Percentiles rank a stretch among this genome's conserved stretches.
These are phyloP conservation scores for Apodemia zela DNA, from an alignment of 2,888 invertebrate genomes.

Conservation along the genomic window DNA sequence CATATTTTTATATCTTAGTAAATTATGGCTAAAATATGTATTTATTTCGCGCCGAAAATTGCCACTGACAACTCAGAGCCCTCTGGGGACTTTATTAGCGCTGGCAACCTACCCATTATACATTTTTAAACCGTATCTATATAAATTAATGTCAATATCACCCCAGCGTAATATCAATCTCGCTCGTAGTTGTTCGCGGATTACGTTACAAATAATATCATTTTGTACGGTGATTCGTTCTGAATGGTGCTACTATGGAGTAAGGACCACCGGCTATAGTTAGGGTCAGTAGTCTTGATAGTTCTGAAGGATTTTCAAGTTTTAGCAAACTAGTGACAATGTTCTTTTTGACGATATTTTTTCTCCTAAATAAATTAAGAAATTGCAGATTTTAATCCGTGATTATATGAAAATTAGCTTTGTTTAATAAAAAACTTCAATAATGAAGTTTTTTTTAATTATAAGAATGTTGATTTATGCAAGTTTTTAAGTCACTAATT, in stretches of 20 bases:
- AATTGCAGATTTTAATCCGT: too few species aligned
- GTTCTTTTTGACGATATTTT: too few species aligned
- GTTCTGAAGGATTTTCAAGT: conserved; percentile 28
- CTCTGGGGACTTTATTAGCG: conserved; percentile 74
- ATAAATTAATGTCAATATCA: conserved; percentile 79
- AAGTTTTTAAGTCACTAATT: too few species aligned
- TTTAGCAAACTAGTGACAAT: not conserved
- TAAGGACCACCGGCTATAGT: conserved; percentile 41
- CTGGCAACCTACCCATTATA: conserved; percentile 70
- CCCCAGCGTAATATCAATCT: conserved; percentile 78
- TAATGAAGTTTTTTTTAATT: too few species aligned
- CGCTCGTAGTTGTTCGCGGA: conserved; percentile 74
- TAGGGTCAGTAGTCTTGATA: conserved; percentile 42
- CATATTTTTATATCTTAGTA: not conserved
- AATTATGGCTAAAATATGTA: conserved; percentile 35
- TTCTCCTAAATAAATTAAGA: too few species aligned
- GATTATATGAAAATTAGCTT: too few species aligned
- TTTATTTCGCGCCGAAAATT: conserved; percentile 48
- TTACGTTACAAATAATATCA: conserved; percentile 80
- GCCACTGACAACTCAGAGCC: too few species aligned
- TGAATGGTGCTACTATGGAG: conserved; percentile 67
- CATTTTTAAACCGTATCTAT: conserved; percentile 80
- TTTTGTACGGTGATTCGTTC: conserved; percentile 79
- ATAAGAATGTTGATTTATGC: too few species aligned
- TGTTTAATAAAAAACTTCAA: too few species aligned